Evolutionary conservation across 2,797 vertebrate species (phyloP), one percentile per base, ranked within the genome.

Genomic region (Acanthopagrus latus): DNA sequence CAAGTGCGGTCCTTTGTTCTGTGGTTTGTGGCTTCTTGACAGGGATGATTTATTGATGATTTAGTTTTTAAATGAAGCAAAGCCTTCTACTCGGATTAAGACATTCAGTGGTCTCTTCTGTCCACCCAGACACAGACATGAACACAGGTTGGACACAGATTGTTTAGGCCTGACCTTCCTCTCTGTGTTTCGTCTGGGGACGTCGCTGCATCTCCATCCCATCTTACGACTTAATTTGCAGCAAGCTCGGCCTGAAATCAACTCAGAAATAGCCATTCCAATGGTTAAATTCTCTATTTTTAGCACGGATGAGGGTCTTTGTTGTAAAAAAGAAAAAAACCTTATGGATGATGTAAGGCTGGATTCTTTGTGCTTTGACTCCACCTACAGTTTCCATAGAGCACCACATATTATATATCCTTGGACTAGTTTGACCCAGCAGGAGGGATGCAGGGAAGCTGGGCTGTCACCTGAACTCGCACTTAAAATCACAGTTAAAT

Each of bases 301-400:
- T 60, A 80, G 66, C 62, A 52, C 63, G 78, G 52, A 81, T 13
- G 20, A 66, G 44, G 47, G 3, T n/a, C 78, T 79, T 74, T 51
- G 3, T 57, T 79, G 14, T 44, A 1, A 27, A 82, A 41, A 56
- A 48, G 64, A 27, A 52, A 43, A 43, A 48, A 55, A 18, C 16
- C 27, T 47, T 21, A 33, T 64, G 46, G 56, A 10, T 74, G 78
- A 76, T 71, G 20, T 56, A 69, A 83, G 67, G 68, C 70, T 75
- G 57, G 75, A 90, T 89, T 92, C 66, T 78, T 82, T 87, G 87
- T 88, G 87, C 86, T 93, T 90, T 87, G 88, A 93, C 92, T 93
- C 93, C 93, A 94, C 83, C 93, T 92, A 88, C 89, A 93, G 92
- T 89, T 89, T 62, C 86, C 68, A 78, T 78, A 83, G 78, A 86